These are phyloP conservation scores for Microctonus brassicae DNA, from an alignment of 2,888 invertebrate species.

Conservation along the genomic window DNA sequence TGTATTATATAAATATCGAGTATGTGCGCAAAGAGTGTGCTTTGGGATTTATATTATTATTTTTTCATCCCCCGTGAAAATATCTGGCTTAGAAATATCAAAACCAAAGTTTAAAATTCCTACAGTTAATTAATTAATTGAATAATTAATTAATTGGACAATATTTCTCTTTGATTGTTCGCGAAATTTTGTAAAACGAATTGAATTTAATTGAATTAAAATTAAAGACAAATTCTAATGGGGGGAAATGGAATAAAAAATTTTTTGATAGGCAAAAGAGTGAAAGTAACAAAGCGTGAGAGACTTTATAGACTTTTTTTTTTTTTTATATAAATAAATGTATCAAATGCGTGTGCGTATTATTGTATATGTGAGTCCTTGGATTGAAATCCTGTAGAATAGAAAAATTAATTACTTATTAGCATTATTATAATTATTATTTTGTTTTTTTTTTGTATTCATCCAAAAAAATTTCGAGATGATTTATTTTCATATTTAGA, in stretches of 20 bases:
- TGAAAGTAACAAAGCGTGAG: slow-evolving; percentile 1
- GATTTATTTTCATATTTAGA: no score
- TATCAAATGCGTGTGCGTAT: background rate
- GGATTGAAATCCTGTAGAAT: background rate
- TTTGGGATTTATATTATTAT: background rate
- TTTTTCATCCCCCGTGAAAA: background rate
- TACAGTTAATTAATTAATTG: no score
- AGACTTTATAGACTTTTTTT: slow-evolving; percentile 5
- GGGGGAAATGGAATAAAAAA: background rate
- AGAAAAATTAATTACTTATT: no score
- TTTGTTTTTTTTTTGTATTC: no score
- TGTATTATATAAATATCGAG: background rate
- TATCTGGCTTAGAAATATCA: no score
- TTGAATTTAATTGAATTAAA: no score
- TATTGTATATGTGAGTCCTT: background rate
- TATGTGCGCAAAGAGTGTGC: background rate
- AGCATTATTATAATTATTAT: no score
- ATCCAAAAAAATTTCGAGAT: background rate
- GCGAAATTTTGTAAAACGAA: no score
- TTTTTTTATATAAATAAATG: background rate
- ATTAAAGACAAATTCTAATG: no score
- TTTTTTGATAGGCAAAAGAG: background rate
- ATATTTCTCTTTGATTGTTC: no score
- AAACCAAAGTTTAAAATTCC: no score
- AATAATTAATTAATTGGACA: no score